Evolutionary conservation across 2,797 vertebrate genomes (phyloP), one percentile per base, ranked within the genome.

Genomic region (Gymnopithys bicolor): DNA sequence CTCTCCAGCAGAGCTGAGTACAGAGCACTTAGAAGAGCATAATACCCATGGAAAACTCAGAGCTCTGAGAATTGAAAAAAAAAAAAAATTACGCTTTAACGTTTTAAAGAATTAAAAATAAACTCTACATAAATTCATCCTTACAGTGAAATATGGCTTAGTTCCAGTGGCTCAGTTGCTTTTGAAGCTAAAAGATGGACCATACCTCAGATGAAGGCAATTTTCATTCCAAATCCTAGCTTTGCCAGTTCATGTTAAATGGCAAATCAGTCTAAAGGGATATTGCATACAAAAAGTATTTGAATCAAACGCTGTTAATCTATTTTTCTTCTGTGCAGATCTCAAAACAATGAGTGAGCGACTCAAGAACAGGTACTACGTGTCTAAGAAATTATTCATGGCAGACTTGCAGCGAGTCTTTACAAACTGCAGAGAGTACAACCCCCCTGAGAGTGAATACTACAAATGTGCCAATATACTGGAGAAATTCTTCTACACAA

Each of bases 401-500:
- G 99, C 99, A 11, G 99, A 99, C 98, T 98, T 99, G 98, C 99
- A 99, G 96, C 98, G 99, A 87, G 99, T 99, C 97, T 99, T 99
- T 97, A 99, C 99, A 93, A 99, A 99, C 97, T 99, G 99, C 95
- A 98, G 98, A 66, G 99, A 99, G 96, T 99, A 99, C 98, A 99
- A 99, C 97, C 98, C 99, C 24, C 99, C 99, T 0, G 99, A 99
- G 97, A 99, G 99, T 83, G 99, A 99, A 98, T 99, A 99, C 98
- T 99, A 99, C 98, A 99, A 99, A 95, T 99, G 99, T 97, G 99
- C 99, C 98, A 99, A 99, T 97, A 98, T 99, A 97, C 98, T 99
- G 97, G 99, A 99, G 98, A 99, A 99, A 91, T 99, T 99, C 98
- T 99, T 99, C 98, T 99, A 99, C 98, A 99, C 98, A 95, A 99